These are phyloP conservation scores for Leptarthrus brevirostris DNA, from an alignment of 2,888 invertebrate species.

Conservation along the genomic window DNA sequence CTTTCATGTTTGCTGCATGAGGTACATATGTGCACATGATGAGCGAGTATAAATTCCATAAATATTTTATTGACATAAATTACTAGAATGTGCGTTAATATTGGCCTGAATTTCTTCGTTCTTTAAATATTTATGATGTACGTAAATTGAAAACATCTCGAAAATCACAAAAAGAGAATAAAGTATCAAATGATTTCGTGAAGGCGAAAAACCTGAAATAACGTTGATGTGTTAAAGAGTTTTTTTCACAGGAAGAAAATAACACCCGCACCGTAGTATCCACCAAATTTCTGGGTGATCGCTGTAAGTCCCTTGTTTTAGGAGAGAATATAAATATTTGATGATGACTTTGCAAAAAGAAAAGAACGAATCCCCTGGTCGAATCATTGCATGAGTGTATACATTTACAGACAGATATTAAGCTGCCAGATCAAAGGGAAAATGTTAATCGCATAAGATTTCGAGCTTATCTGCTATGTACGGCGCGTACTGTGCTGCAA, in stretches of 20 bases:
- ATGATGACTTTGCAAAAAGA: conserved; percentile 57
- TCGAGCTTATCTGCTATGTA: conserved; percentile 29
- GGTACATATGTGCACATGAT: conserved; percentile 26
- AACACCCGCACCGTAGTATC: neutral
- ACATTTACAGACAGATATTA: conserved; percentile 32
- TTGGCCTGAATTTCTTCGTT: conserved; percentile 33
- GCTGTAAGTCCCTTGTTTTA: conserved; percentile 44
- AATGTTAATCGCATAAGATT: conserved; percentile 52
- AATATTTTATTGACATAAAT: conserved; percentile 41
- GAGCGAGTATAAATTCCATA: conserved; percentile 44
- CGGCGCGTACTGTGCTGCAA: conserved; percentile 27
- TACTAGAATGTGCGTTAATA: conserved; percentile 37
- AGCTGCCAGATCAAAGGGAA: conserved; percentile 53
- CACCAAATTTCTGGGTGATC: conserved; percentile 45
- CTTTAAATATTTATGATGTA: conserved; percentile 44
- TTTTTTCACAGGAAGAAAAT: neutral
- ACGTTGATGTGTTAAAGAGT: conserved; percentile 37
- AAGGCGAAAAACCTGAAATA: conserved; percentile 36
- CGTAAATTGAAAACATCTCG: conserved; percentile 49
- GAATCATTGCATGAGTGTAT: conserved; percentile 29
- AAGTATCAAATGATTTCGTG: conserved; percentile 43
- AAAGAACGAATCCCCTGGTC: conserved; percentile 49
- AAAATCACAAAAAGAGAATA: conserved; percentile 48
- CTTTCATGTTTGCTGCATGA: neutral
- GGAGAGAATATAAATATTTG: conserved; percentile 55